These are phyloP conservation scores for Caenorhabditis sinica DNA, from an alignment of 2,888 invertebrate genomes.

Conservation along the genomic window DNA sequence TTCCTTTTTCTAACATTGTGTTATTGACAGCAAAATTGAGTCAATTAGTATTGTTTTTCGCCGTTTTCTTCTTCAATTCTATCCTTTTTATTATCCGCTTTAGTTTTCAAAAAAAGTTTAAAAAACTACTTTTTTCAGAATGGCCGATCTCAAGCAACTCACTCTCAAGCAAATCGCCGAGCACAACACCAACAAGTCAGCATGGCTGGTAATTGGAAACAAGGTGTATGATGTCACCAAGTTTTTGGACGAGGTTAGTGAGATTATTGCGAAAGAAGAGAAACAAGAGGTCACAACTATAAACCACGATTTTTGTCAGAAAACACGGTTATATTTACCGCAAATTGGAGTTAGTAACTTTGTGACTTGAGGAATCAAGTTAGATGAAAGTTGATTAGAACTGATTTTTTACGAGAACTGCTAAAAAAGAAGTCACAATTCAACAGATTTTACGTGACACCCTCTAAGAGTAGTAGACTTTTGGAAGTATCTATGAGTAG, in stretches of 20 bases:
- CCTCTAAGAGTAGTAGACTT: too few relatives aligned
- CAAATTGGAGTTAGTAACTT: neutral
- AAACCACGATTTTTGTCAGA: slow-evolving; percentile 26
- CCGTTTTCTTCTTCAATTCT: neutral
- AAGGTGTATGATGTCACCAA: slow-evolving; percentile 83
- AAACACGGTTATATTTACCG: neutral
- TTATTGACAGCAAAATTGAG: slow-evolving; percentile 2
- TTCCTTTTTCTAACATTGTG: slow-evolving; percentile 4
- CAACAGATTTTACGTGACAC: too few relatives aligned
- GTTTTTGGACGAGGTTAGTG: slow-evolving; percentile 81
- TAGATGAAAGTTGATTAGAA: neutral
- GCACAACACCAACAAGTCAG: slow-evolving; percentile 79
- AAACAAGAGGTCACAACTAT: neutral
- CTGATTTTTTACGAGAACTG: neutral
- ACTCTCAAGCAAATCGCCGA: slow-evolving; percentile 78
- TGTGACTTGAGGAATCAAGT: neutral
- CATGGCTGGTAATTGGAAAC: slow-evolving; percentile 83
- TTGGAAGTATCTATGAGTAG: too few relatives aligned
- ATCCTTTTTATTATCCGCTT: too few relatives aligned
- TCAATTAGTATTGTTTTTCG: neutral
- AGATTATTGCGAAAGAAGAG: neutral
- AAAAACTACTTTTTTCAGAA: slow-evolving; percentile 16
- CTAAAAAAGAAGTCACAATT: too few relatives aligned
- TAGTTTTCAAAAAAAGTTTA: too few relatives aligned
- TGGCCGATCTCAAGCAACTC: slow-evolving; percentile 61